phyloP scores from a whole-genome alignment of 1,140 invertebrate genomes.

The Penaeus chinensis region DNA sequence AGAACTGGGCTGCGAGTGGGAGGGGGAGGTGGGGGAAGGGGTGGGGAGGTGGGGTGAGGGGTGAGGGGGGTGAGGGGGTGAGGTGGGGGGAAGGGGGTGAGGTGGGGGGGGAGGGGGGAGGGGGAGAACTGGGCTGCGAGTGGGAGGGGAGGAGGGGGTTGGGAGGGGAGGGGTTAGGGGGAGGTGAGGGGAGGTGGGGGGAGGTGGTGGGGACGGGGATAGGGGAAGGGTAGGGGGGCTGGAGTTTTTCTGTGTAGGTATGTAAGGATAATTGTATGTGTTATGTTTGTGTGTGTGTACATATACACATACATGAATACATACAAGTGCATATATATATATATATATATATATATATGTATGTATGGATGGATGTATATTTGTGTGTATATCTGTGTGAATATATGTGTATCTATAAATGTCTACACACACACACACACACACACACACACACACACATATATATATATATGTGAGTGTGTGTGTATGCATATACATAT shows the following conservation, averaged over 20 bases:
- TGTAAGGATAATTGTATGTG: neutral
- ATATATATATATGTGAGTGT: neutral
- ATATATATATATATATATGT: neutral
- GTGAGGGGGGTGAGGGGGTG: too few species aligned
- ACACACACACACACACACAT: neutral
- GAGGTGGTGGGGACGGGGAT: neutral
- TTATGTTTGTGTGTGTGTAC: neutral
- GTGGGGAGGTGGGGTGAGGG: too few species aligned
- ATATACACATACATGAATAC: neutral
- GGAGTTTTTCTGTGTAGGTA: neutral
- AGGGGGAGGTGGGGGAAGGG: too few species aligned
- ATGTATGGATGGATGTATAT: neutral
- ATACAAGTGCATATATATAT: neutral
- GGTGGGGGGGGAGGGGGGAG: neutral
- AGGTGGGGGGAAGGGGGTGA: too few species aligned
- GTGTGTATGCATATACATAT: neutral
- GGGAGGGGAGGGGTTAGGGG: neutral
- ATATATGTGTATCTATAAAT: conserved; percentile 3
- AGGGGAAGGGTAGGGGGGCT: neutral
- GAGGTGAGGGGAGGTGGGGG: neutral
- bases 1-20: too few species aligned
- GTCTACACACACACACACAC: conserved; percentile 1
- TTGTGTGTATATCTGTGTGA: neutral
- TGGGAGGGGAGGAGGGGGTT: neutral
- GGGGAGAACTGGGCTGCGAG: neutral